Percentiles rank a stretch among this genome's conserved stretches.
Conservation (phyloP, 2,888 invertebrate genomes). For the Noctua fimbriata region DNA sequence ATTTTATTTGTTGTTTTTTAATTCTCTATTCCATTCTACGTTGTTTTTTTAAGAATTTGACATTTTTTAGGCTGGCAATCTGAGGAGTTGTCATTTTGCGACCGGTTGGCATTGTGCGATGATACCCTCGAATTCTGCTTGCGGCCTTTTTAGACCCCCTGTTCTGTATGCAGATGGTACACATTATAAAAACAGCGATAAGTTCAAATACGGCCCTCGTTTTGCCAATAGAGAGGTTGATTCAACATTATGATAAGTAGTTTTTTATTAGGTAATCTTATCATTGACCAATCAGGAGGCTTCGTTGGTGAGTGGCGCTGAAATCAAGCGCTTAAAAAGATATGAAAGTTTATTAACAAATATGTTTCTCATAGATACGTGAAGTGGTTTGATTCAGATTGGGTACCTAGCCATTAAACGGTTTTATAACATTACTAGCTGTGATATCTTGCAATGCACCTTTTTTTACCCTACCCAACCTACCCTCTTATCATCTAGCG, state of each 20-base stretch:
- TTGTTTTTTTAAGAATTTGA: no score
- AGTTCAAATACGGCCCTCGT: not conserved
- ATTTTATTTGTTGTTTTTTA: no score
- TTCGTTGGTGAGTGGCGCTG: slow-evolving; percentile 15
- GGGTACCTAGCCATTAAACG: not conserved
- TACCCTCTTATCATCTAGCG: no score
- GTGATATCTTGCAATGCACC: no score
- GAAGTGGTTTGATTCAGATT: not conserved
- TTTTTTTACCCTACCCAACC: no score
- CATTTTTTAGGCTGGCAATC: no score
- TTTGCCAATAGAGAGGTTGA: slow-evolving; percentile 13
- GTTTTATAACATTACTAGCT: not conserved
- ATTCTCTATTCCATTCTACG: no score
- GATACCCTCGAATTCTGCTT: not conserved
- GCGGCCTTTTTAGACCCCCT: not conserved
- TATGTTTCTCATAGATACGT: slow-evolving; percentile 5
- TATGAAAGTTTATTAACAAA: slow-evolving; percentile 36
- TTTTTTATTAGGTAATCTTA: slow-evolving; percentile 51
- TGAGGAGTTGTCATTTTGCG: not conserved
- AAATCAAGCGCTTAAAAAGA: slow-evolving; percentile 19
- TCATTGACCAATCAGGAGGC: slow-evolving; percentile 43
- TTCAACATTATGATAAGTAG: slow-evolving; percentile 40
- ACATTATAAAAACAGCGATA: not conserved
- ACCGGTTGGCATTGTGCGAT: not conserved
- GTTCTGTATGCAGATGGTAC: not conserved